Percentiles rank a stretch among this genome's conserved stretches.
phyloP scores from a whole-genome alignment of 2,113 vertebrate species.

The Lagopus leucura region DNA sequence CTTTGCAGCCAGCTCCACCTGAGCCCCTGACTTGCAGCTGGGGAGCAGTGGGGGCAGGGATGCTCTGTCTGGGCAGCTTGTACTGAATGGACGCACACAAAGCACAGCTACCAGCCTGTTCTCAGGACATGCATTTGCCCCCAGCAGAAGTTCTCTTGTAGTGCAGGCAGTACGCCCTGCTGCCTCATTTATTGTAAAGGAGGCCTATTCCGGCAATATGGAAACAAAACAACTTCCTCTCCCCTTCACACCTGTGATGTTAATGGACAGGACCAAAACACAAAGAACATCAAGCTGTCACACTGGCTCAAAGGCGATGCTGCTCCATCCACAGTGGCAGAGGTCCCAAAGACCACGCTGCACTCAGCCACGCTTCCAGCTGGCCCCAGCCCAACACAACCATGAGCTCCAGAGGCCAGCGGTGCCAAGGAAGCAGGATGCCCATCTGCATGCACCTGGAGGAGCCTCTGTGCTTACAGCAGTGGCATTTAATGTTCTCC shows the following conservation, averaged over 20 bases:
- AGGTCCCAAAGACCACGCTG: neutral
- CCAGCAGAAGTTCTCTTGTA: neutral
- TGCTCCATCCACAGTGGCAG: neutral
- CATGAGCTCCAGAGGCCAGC: neutral
- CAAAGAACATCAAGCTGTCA: neutral
- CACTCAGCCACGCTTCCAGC: neutral
- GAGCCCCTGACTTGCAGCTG: fast-evolving
- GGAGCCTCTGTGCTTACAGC: neutral
- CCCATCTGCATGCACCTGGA: fast-evolving
- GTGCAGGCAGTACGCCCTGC: neutral
- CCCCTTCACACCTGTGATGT: fast-evolving
- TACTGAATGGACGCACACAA: neutral
- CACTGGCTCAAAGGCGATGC: neutral
- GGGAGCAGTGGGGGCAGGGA: neutral
- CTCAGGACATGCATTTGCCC: neutral
- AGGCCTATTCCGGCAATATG: neutral
- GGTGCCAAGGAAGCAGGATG: neutral
- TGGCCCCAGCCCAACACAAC: fast-evolving
- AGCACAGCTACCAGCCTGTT: neutral
- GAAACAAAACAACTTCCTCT: neutral
- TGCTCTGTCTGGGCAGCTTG: neutral
- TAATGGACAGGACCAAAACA: neutral
- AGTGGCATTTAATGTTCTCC: conserved; percentile 6
- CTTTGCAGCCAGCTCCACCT: neutral
- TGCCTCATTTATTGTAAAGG: neutral